Conservation (phyloP, 2,113 vertebrate species). For the Salvator merianae region DNA sequence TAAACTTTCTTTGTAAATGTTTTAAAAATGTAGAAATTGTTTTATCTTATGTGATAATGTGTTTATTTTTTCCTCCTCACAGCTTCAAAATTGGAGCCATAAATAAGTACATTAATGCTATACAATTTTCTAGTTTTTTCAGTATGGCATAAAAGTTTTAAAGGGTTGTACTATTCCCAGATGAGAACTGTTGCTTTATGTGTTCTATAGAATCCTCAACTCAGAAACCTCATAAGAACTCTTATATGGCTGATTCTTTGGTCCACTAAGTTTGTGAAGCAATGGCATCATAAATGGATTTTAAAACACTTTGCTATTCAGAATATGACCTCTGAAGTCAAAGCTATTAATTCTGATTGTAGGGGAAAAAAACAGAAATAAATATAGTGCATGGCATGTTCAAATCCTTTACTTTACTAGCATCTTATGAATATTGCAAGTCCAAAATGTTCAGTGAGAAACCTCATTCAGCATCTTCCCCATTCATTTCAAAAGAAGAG, state of each 20-base stretch:
- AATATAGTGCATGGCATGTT: background rate
- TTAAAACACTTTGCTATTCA: background rate
- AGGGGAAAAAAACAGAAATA: background rate
- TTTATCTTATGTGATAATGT: background rate
- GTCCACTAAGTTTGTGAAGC: slow-evolving; percentile 16
- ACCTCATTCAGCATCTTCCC: background rate
- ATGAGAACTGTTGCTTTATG: slow-evolving; percentile 18
- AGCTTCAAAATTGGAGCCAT: slow-evolving; percentile 4
- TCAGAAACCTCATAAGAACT: background rate
- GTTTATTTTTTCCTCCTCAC: background rate
- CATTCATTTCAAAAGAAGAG: background rate
- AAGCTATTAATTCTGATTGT: background rate
- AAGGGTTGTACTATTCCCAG: background rate
- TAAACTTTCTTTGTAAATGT: background rate
- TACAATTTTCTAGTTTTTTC: background rate
- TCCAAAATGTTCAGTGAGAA: background rate
- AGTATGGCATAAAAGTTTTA: background rate
- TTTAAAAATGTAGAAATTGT: background rate
- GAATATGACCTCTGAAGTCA: background rate
- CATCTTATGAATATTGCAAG: background rate
- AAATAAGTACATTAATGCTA: background rate
- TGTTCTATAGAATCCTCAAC: background rate
- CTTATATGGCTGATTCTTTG: slow-evolving; percentile 3
- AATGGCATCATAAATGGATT: background rate
- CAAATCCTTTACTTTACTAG: background rate